phyloP scores from a whole-genome alignment of 2,113 vertebrate genomes.

The Apeltes quadracus region DNA sequence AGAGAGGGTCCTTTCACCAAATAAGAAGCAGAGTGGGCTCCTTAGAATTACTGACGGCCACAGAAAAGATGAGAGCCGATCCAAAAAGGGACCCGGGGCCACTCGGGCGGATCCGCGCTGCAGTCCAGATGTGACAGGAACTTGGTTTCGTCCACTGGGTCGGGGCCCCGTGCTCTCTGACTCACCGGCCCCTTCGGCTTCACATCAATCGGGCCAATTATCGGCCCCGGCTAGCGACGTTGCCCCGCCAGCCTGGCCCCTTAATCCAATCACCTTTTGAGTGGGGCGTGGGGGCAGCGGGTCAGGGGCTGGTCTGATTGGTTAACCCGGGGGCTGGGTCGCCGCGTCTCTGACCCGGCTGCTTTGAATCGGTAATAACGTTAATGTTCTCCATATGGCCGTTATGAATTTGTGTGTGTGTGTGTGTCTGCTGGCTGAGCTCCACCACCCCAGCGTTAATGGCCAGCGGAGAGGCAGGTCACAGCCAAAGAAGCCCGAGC shows the following conservation, averaged over 20 bases:
- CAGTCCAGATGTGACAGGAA: conserved; percentile 47
- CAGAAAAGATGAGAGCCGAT: background rate
- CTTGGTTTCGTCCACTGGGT: background rate
- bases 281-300: conserved; percentile 26
- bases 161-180: conserved; percentile 15
- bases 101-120: background rate
- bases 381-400: conserved; percentile 77
- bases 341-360: conserved; percentile 57
- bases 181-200: conserved; percentile 48
- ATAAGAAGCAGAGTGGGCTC: conserved; percentile 2
- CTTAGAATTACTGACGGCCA: conserved; percentile 21
- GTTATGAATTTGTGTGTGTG: background rate
- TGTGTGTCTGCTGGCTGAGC: conserved; percentile 43
- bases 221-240: conserved; percentile 43
- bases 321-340: conserved; percentile 73
- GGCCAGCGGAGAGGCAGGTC: conserved; percentile 51
- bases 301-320: conserved; percentile 69
- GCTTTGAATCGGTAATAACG: conserved; percentile 77
- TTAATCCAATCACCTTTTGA: conserved; percentile 76
- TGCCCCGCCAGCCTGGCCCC: conserved; percentile 44
- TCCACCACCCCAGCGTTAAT: conserved; percentile 48
- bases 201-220: conserved; percentile 77
- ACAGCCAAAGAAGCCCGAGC: conserved; percentile 57
- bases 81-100: background rate
- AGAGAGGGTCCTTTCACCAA: conserved; percentile 22